Evolutionary conservation across 2,888 invertebrate species (phyloP), one percentile per base, ranked within the genome.

Genomic region (Syritta pipiens): DNA sequence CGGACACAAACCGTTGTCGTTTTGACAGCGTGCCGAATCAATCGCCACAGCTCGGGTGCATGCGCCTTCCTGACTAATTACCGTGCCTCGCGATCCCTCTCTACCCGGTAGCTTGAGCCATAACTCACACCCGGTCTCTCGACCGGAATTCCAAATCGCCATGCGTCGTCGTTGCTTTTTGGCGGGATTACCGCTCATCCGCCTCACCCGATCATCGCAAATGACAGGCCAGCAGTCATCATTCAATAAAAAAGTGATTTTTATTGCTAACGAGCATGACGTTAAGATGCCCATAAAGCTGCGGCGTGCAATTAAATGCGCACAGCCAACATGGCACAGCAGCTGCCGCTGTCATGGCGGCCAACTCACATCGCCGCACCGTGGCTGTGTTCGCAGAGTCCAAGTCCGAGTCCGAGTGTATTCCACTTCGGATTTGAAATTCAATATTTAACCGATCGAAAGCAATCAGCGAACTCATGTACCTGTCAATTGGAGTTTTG

Each of bases 391-490:
- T 55, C 60, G 49, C 9, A 49, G 59, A 55, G 46, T n/a, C n/a
- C n/a, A n/a, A n/a, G n/a, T n/a, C n/a, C n/a, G n/a, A n/a, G n/a
- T n/a, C n/a, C n/a, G n/a, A n/a, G n/a, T n/a, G n/a, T 67, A 79
- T 79, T 74, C 72, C 67, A 62, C 67, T 74, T 79, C 49, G 55
- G 57, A 79, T 79, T 79, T 74, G 72, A 79, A 79, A 81, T 75
- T 81, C 74, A 74, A 81, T 81, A 75, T 75, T 75, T 72, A 81
- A 81, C 74, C 75, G 81, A 81, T 81, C 74, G 81, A 57, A 63
- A 75, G 74, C 81, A 81, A 81, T 81, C 75, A 81, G 68, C 81
- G 59, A 81, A 81, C 81, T 81, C 81, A 81, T 81, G 81, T 81
- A 81, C 75, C 81, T 81, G 81, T 81, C 81, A 81, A 53, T 81